These are phyloP conservation scores for Caenorhabditis tropicalis DNA, from an alignment of 1,140 invertebrate genomes.

Conservation along the genomic window DNA sequence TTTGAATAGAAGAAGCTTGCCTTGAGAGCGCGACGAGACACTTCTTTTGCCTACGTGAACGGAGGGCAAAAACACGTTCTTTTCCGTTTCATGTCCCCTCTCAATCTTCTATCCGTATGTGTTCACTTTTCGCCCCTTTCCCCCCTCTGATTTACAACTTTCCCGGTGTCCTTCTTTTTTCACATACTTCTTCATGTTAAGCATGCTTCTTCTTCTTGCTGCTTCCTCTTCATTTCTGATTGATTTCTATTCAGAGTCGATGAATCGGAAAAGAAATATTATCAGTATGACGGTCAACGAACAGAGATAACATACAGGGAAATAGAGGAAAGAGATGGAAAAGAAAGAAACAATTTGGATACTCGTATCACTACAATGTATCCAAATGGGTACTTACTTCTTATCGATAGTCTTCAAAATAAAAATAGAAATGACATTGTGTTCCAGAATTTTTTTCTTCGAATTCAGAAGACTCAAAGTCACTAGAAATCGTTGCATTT, in stretches of 20 bases:
- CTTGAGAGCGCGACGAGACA: not conserved
- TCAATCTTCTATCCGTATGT: too few relatives aligned
- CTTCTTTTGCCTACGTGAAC: constrained; percentile 16
- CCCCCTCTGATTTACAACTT: not conserved
- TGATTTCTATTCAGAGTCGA: not conserved
- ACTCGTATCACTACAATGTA: constrained; percentile 17
- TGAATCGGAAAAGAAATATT: not conserved
- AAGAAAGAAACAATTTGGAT: constrained; percentile 33
- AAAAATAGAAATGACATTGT: not conserved
- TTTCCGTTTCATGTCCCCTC: constrained; percentile 21
- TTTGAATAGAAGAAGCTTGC: constrained; percentile 35
- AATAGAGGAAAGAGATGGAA: not conserved
- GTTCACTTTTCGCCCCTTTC: too few relatives aligned
- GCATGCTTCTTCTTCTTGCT: constrained; percentile 3
- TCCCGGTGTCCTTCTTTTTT: constrained; percentile 32
- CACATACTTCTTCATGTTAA: constrained; percentile 9
- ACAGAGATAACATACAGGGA: not conserved
- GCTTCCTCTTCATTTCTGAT: too few relatives aligned
- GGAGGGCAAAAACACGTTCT: constrained; percentile 36
- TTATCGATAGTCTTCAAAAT: not conserved
- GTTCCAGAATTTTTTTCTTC: too few relatives aligned
- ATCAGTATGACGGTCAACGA: not conserved
- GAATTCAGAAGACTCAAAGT: too few relatives aligned
- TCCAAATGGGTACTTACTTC: not conserved
- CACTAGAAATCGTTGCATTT: too few relatives aligned